Evolutionary conservation across 2,113 vertebrate genomes (phyloP).

Genomic region (Morone chrysops): DNA sequence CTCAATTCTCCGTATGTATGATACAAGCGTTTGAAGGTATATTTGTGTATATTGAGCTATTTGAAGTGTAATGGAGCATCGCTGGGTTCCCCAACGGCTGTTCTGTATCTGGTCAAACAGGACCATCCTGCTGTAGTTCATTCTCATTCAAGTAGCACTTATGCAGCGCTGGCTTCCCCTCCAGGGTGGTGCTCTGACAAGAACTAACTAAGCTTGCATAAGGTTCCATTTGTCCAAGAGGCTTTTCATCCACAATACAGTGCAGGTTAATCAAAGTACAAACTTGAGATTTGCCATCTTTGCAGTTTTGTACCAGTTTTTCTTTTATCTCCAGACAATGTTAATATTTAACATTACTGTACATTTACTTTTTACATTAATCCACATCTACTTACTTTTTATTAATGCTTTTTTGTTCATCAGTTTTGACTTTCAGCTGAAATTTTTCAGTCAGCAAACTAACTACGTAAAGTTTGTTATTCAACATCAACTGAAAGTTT

Average conservation of each 20-base stretch:
- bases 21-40: neutral
- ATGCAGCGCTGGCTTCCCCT: neutral
- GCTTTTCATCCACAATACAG: conserved; percentile 15
- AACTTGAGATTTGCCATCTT: neutral
- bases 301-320: neutral
- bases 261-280: neutral
- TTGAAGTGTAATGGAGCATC: conserved; percentile 32
- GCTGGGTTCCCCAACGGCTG: conserved; percentile 31
- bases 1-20: neutral
- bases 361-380: conserved; percentile 7
- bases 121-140: conserved; percentile 21
- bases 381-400: neutral
- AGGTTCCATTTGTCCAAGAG: conserved; percentile 31
- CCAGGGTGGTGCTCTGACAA: conserved; percentile 16
- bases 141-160: conserved; percentile 10
- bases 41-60: conserved; percentile 14
- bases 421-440: neutral
- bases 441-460: neutral
- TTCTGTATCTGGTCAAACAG: conserved; percentile 33
- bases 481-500: neutral
- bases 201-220: conserved; percentile 17
- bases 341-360: neutral
- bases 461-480: neutral
- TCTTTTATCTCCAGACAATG: neutral
- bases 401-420: neutral